These are phyloP conservation scores for Ptychoptera contaminata DNA, from an alignment of 2,888 invertebrate species.

Conservation along the genomic window DNA sequence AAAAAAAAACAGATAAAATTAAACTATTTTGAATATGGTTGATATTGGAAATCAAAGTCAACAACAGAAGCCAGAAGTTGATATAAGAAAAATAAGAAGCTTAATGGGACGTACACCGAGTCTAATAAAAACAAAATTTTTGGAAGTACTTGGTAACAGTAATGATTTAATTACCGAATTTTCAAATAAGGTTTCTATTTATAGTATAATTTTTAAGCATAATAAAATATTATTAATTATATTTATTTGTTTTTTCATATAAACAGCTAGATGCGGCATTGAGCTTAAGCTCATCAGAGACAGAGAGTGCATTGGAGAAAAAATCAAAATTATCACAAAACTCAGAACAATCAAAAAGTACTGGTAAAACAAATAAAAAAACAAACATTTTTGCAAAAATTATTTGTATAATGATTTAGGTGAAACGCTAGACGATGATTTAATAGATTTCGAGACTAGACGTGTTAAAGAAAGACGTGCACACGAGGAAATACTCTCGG, in stretches of 20 bases:
- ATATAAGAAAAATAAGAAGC: slow-evolving; percentile 30
- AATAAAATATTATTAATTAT: background rate
- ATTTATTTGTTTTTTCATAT: background rate
- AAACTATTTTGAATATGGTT: too few relatives aligned
- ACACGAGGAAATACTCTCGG: slow-evolving; percentile 30
- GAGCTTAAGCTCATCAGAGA: slow-evolving; percentile 24
- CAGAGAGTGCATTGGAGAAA: too few relatives aligned
- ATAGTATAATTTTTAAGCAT: too few relatives aligned
- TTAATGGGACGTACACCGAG: slow-evolving; percentile 32
- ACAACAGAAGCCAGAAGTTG: slow-evolving; percentile 15
- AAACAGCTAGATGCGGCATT: slow-evolving; percentile 22
- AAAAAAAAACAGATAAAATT: too few relatives aligned
- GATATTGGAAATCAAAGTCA: too few relatives aligned
- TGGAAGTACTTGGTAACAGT: slow-evolving; percentile 34
- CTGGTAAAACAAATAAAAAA: background rate
- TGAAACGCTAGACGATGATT: slow-evolving; percentile 29
- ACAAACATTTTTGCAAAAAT: background rate
- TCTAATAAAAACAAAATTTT: slow-evolving; percentile 32
- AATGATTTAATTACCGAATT: slow-evolving; percentile 34
- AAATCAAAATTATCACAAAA: too few relatives aligned
- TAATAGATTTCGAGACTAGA: slow-evolving; percentile 30
- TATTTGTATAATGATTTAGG: slow-evolving; percentile 10
- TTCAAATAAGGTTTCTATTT: slow-evolving; percentile 34
- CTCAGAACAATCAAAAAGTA: too few relatives aligned
- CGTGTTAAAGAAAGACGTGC: slow-evolving; percentile 29